Evolutionary conservation across 2,113 vertebrate species (phyloP).

Genomic region (Phrynocephalus versicolor): DNA sequence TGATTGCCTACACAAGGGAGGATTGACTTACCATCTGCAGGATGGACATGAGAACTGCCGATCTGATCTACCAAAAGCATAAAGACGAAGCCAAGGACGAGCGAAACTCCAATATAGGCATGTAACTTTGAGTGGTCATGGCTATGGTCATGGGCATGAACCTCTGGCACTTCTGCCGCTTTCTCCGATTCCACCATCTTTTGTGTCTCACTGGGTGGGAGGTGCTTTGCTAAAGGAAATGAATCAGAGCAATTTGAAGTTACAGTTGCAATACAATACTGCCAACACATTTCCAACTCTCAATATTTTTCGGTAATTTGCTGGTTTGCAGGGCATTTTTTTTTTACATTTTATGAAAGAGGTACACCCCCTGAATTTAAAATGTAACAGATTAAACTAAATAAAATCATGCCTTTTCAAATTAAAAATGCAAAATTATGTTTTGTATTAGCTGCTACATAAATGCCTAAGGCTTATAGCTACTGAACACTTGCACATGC

Average conservation of each 20-base stretch:
- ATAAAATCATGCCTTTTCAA: not conserved
- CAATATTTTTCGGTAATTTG: not conserved
- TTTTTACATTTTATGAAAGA: not conserved
- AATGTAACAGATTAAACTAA: not conserved
- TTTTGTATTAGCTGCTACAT: not conserved
- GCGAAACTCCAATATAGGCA: conserved; percentile 93
- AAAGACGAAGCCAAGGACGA: conserved; percentile 97
- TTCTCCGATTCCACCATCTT: conserved; percentile 78
- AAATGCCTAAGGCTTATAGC: too few relatives aligned
- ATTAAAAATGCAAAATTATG: not conserved
- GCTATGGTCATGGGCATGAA: conserved; percentile 80
- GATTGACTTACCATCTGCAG: conserved; percentile 82
- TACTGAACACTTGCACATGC: not conserved
- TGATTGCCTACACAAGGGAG: not conserved
- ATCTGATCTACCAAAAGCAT: conserved; percentile 98
- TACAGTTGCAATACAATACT: not conserved
- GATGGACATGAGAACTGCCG: conserved; percentile 91
- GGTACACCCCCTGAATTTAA: not conserved
- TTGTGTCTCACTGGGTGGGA: conserved; percentile 74
- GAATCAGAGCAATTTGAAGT: not conserved
- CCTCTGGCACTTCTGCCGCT: conserved; percentile 62
- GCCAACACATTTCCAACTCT: not conserved
- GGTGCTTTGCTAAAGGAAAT: conserved; percentile 80
- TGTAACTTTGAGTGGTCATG: conserved; percentile 85
- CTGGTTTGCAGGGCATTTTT: not conserved